Evolutionary conservation across 2,888 invertebrate species (phyloP).

Genomic region (Cantharis lateralis): DNA sequence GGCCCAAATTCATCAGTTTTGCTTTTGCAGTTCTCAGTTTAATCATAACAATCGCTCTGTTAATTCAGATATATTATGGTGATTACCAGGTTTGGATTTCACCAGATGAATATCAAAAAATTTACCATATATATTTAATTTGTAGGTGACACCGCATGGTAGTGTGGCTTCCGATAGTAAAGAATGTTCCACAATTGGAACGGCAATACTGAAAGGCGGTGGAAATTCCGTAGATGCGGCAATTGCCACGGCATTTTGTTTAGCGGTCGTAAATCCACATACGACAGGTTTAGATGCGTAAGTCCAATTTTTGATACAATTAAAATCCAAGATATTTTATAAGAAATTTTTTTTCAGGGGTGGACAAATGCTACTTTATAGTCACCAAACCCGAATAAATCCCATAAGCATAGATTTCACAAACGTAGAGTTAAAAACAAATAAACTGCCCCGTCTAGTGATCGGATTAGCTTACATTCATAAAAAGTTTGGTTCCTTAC

Average conservation of each 20-base stretch:
- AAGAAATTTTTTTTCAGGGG: conserved; percentile 64
- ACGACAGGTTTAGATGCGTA: conserved; percentile 79
- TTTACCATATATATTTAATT: not conserved
- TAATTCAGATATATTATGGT: conserved; percentile 74
- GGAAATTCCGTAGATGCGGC: conserved; percentile 82
- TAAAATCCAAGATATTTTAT: conserved; percentile 12
- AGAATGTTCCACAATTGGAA: conserved; percentile 74
- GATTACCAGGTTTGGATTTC: conserved; percentile 67
- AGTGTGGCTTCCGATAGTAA: conserved; percentile 73
- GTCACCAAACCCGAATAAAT: conserved; percentile 62
- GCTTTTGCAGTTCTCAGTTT: conserved; percentile 69
- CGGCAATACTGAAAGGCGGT: conserved; percentile 67
- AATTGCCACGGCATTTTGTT: conserved; percentile 73
- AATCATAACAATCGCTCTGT: conserved; percentile 72
- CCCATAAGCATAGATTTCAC: conserved; percentile 65
- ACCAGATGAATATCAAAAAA: no score
- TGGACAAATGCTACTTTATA: conserved; percentile 74
- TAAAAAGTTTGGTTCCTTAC: conserved; percentile 59
- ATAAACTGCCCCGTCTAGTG: conserved; percentile 63
- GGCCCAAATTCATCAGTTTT: conserved; percentile 68
- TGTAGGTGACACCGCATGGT: conserved; percentile 72
- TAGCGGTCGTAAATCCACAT: conserved; percentile 74
- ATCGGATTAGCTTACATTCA: conserved; percentile 64
- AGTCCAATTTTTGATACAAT: conserved; percentile 41
- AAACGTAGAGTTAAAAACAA: conserved; percentile 48